Conservation (phyloP, 92 coral and sea anemone genomes). For the Palythoa caribaeorum region DNA sequence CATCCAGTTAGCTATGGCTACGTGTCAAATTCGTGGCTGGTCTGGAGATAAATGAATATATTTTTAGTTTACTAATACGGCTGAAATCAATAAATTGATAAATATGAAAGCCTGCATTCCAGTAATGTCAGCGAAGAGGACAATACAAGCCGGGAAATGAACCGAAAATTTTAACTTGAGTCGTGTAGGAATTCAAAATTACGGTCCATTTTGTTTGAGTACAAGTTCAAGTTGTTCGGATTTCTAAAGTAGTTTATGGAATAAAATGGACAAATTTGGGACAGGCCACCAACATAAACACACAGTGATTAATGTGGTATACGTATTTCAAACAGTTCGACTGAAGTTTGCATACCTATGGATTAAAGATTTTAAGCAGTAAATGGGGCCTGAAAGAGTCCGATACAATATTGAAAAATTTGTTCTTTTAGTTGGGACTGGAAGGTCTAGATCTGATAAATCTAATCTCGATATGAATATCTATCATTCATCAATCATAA, state of each 20-base stretch:
- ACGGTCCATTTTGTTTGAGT: neutral
- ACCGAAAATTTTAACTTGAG: neutral
- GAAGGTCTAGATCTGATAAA: too few species aligned
- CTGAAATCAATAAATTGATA: neutral
- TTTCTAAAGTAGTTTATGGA: neutral
- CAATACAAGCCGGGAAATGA: too few species aligned
- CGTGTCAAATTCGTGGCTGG: neutral
- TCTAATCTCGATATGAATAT: too few species aligned
- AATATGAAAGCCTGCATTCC: too few species aligned
- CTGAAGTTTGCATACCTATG: too few species aligned
- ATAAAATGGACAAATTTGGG: neutral
- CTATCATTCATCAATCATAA: too few species aligned
- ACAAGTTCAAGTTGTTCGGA: too few species aligned
- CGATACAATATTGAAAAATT: too few species aligned
- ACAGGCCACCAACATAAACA: neutral
- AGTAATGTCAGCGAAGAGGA: too few species aligned
- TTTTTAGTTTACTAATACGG: neutral
- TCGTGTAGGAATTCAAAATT: neutral
- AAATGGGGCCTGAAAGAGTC: too few species aligned
- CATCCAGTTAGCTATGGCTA: neutral
- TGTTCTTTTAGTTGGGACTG: too few species aligned
- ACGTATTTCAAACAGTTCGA: neutral
- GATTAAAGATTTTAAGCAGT: neutral
- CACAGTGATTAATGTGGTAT: too few species aligned
- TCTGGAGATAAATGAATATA: neutral